phyloP scores from a whole-genome alignment of 2,113 vertebrate genomes.

The Bostrychus sinensis region DNA sequence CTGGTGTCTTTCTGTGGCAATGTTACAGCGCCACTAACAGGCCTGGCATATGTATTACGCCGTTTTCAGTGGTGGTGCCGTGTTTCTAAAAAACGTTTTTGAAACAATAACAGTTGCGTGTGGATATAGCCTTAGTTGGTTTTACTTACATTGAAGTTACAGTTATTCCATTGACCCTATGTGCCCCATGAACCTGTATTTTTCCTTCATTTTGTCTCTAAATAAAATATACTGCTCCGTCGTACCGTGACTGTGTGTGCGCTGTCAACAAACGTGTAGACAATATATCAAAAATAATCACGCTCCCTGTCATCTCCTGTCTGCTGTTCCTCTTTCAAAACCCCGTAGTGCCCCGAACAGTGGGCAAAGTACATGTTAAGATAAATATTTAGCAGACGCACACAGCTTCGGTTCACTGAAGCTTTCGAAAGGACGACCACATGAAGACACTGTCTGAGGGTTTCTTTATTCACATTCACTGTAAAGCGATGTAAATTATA shows the following conservation, averaged over 20 bases:
- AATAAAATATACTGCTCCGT: neutral
- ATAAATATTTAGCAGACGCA: conserved; percentile 30
- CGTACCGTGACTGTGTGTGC: neutral
- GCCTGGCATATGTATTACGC: no score
- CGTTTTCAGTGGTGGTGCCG: no score
- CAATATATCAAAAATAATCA: conserved; percentile 12
- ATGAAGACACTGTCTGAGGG: conserved; percentile 49
- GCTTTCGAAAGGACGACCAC: conserved; percentile 59
- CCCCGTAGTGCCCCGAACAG: conserved; percentile 19
- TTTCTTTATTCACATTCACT: conserved; percentile 42
- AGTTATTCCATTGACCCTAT: neutral
- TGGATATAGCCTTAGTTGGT: neutral
- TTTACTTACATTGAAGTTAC: no score
- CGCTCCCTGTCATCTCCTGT: neutral
- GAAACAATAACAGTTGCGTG: no score
- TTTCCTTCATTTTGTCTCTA: neutral
- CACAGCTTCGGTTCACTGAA: conserved; percentile 21
- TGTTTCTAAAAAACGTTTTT: no score
- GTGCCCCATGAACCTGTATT: neutral
- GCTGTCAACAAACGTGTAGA: neutral
- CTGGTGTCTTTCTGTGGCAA: no score
- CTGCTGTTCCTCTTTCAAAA: conserved; percentile 14
- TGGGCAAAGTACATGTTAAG: conserved; percentile 11
- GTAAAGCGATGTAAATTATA: conserved; percentile 49
- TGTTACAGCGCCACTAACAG: no score